Evolutionary conservation across 2,797 vertebrate genomes (phyloP).

Genomic region (Anguilla marmorata): DNA sequence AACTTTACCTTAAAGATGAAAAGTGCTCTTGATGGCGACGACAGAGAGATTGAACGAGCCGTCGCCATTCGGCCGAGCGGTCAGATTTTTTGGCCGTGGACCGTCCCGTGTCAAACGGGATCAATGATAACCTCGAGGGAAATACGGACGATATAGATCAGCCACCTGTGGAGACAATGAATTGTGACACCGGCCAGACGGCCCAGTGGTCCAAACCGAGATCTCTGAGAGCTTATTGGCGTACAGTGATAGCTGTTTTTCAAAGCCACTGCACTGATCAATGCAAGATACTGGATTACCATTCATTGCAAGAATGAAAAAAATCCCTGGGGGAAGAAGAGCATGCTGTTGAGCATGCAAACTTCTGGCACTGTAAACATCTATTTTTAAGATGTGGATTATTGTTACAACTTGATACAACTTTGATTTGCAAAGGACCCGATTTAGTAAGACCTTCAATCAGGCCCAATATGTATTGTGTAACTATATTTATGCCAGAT

Average conservation of each 20-base stretch:
- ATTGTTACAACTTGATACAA: background rate
- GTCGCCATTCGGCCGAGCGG: background rate
- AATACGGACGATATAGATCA: constrained; percentile 12
- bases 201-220: background rate
- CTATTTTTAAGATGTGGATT: background rate
- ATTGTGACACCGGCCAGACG: background rate
- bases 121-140: background rate
- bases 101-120: background rate
- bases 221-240: background rate
- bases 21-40: background rate
- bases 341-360: background rate
- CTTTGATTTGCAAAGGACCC: too few relatives aligned
- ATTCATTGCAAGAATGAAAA: background rate
- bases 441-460: too few relatives aligned
- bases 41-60: background rate
- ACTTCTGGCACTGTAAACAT: background rate
- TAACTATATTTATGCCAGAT: too few relatives aligned
- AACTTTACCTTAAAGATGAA: background rate
- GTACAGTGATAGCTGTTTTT: background rate
- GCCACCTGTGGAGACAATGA: constrained; percentile 4
- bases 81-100: background rate
- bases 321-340: background rate
- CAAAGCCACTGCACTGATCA: constrained; percentile 20
- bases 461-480: too few relatives aligned
- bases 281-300: constrained; percentile 7